Evolutionary conservation across 2,113 vertebrate species (phyloP).

Genomic region (Rutilus rutilus): DNA sequence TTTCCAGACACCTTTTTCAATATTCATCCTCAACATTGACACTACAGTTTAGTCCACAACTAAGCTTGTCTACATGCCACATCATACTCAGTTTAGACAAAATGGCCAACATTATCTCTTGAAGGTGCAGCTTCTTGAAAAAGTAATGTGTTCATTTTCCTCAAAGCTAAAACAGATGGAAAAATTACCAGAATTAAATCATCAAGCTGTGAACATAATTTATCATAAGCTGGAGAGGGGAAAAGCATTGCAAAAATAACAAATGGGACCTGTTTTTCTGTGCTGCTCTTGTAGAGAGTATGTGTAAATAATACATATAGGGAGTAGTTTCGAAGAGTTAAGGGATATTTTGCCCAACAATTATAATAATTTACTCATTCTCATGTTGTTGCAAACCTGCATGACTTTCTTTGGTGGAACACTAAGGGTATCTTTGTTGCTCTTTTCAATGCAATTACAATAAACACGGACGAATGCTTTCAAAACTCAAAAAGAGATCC

Average conservation of each 20-base stretch:
- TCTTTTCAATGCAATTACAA: background rate
- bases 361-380: background rate
- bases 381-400: background rate
- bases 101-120: background rate
- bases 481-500: background rate
- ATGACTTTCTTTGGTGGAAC: background rate
- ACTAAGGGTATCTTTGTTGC: background rate
- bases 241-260: background rate
- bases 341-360: background rate
- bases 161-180: conserved; percentile 32
- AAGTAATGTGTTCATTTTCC: conserved; percentile 28
- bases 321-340: background rate
- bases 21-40: background rate
- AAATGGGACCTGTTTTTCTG: background rate
- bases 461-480: background rate
- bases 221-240: background rate
- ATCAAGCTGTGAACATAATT: conserved; percentile 14
- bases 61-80: background rate
- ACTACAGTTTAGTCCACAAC: background rate
- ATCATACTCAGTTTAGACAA: background rate
- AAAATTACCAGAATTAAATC: background rate
- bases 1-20: background rate
- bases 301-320: background rate
- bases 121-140: conserved; percentile 10
- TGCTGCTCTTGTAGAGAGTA: background rate